phyloP scores from a whole-genome alignment of 1,140 invertebrate species.

The Ips nitidus region DNA sequence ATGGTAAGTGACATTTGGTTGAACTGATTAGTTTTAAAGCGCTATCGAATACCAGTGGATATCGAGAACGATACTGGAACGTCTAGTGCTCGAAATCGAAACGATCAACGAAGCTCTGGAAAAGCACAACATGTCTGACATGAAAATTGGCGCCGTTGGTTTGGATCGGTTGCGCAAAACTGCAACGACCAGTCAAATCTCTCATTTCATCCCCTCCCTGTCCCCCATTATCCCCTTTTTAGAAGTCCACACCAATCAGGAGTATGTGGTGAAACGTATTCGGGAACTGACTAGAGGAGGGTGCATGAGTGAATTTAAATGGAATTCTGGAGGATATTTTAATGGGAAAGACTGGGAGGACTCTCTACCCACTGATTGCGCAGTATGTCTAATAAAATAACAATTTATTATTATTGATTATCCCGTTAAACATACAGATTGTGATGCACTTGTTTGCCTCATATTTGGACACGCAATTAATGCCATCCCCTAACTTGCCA shows the following conservation, averaged over 20 bases:
- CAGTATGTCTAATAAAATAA: slow-evolving; percentile 57
- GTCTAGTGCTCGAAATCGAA: slow-evolving; percentile 70
- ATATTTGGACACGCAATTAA: slow-evolving; percentile 79
- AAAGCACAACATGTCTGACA: slow-evolving; percentile 68
- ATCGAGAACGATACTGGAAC: slow-evolving; percentile 71
- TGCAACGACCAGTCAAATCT: slow-evolving; percentile 52
- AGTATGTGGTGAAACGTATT: slow-evolving; percentile 78
- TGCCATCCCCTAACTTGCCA: slow-evolving; percentile 71
- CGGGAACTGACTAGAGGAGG: slow-evolving; percentile 74
- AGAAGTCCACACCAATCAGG: slow-evolving; percentile 77
- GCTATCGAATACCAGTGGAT: slow-evolving; percentile 66
- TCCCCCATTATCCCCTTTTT: slow-evolving; percentile 73
- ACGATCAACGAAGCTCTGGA: slow-evolving; percentile 66
- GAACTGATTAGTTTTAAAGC: slow-evolving; percentile 28
- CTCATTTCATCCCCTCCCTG: slow-evolving; percentile 47
- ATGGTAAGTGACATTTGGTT: slow-evolving; percentile 52
- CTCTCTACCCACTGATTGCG: slow-evolving; percentile 76
- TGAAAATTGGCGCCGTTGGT: slow-evolving; percentile 69
- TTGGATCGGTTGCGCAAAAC: slow-evolving; percentile 71
- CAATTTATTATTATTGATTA: slow-evolving; percentile 6
- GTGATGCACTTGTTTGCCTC: slow-evolving; percentile 80
- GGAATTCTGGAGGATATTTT: slow-evolving; percentile 73
- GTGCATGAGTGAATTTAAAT: slow-evolving; percentile 79
- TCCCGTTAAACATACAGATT: slow-evolving; percentile 58
- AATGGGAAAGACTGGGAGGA: slow-evolving; percentile 78